Evolutionary conservation across 2,888 invertebrate species (phyloP).

Genomic region (Eupithecia subumbrata): DNA sequence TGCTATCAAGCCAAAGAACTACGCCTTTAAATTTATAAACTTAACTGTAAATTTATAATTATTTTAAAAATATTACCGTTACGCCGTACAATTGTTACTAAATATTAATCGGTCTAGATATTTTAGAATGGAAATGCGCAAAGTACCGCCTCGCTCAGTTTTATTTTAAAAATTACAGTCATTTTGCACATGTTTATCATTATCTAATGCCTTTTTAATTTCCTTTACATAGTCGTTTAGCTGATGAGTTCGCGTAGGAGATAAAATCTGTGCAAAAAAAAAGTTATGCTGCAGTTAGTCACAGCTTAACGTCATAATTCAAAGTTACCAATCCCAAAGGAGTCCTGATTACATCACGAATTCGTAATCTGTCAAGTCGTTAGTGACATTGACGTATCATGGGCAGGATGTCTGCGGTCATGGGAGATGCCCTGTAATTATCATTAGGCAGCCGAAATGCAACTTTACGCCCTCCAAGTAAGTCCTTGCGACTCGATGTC

Average conservation of each 20-base stretch:
- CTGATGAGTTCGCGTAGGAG: constrained; percentile 7
- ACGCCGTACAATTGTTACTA: neutral
- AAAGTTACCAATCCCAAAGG: neutral
- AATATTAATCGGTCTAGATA: neutral
- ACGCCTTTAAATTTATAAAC: neutral
- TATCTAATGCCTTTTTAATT: constrained; percentile 8
- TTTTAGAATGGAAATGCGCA: neutral
- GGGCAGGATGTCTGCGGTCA: constrained; percentile 49
- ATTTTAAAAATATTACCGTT: neutral
- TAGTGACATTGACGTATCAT: constrained; percentile 40
- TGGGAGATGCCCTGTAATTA: constrained; percentile 51
- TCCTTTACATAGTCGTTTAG: neutral
- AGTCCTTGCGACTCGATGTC: constrained; percentile 49
- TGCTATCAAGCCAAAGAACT: constrained; percentile 19
- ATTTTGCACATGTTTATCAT: neutral
- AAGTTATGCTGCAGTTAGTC: neutral
- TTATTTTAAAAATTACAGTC: neutral
- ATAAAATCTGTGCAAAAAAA: constrained; percentile 13
- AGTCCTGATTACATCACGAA: constrained; percentile 5
- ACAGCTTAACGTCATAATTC: neutral
- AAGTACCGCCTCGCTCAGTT: neutral
- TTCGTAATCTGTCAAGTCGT: constrained; percentile 29
- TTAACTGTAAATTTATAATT: neutral
- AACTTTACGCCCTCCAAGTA: constrained; percentile 47
- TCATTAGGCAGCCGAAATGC: constrained; percentile 52